A percentile compares a stretch with the other conserved stretches of the same genome.
phyloP scores from a whole-genome alignment of 2,888 invertebrate genomes.

The Malacosoma neustria region DNA sequence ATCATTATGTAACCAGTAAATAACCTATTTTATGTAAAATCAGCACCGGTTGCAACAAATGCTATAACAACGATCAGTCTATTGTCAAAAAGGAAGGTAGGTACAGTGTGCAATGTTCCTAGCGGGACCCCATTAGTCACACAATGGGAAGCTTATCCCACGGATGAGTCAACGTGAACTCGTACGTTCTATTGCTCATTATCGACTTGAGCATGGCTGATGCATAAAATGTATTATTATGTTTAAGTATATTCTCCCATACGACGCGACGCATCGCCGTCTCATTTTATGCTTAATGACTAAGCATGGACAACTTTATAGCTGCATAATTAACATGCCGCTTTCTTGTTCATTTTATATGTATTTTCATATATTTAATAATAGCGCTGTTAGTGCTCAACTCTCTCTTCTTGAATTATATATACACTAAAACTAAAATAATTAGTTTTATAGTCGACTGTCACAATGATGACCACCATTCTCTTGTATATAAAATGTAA shows the following conservation, averaged over 20 bases:
- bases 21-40: constrained; percentile 69
- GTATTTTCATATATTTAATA: background rate
- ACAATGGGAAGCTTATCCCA: constrained; percentile 18
- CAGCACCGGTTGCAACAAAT: constrained; percentile 73
- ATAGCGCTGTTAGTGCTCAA: background rate
- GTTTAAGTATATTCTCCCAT: constrained; percentile 8
- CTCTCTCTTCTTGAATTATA: background rate
- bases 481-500: background rate
- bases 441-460: background rate
- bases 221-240: constrained; percentile 1
- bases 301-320: background rate
- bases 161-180: constrained; percentile 20
- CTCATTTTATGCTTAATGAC: background rate
- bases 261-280: background rate
- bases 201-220: constrained; percentile 16
- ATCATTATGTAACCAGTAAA: constrained; percentile 71
- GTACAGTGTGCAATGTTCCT: constrained; percentile 35
- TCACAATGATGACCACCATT: background rate
- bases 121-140: constrained; percentile 48
- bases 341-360: background rate
- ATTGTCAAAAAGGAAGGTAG: constrained; percentile 72
- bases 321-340: background rate
- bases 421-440: background rate
- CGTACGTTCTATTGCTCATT: constrained; percentile 6
- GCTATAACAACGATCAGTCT: constrained; percentile 73